A percentile compares a stretch with the other conserved stretches of the same genome.
Conservation (phyloP, 2,797 vertebrate species). For the Ibycter americanus region DNA sequence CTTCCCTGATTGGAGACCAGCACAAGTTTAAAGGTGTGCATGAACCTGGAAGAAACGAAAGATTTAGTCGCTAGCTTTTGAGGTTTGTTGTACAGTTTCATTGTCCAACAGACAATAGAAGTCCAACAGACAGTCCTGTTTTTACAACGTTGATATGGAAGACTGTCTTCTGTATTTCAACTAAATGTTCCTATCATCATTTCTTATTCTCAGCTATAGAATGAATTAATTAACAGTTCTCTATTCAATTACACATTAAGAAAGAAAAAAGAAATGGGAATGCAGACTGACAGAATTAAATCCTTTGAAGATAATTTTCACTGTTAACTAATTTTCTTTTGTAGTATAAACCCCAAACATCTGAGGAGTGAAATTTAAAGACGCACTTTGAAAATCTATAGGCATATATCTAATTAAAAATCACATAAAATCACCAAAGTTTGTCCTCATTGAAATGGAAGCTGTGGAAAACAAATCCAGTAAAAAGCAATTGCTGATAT, state of each 20-base stretch:
- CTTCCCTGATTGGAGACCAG: background rate
- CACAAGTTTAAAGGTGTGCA: background rate
- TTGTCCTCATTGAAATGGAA: background rate
- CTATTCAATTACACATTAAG: background rate
- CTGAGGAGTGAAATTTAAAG: constrained; percentile 17
- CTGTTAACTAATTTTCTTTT: background rate
- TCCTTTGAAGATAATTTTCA: constrained; percentile 19
- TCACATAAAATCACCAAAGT: background rate
- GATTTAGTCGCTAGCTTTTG: background rate
- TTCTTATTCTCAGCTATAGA: background rate
- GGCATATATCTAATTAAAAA: constrained; percentile 1
- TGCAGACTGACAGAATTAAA: background rate
- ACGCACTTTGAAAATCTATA: background rate
- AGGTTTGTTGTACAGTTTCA: background rate
- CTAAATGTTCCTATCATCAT: background rate
- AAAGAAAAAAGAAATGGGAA: background rate
- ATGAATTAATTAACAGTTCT: background rate
- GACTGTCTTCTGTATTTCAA: background rate
- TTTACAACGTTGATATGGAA: background rate
- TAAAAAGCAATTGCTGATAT: background rate
- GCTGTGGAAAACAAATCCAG: background rate
- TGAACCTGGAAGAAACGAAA: background rate
- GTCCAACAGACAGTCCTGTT: background rate
- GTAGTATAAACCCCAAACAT: background rate
- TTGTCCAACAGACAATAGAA: background rate